phyloP scores from a whole-genome alignment of 1,140 invertebrate genomes.

The Mamestra configurata region DNA sequence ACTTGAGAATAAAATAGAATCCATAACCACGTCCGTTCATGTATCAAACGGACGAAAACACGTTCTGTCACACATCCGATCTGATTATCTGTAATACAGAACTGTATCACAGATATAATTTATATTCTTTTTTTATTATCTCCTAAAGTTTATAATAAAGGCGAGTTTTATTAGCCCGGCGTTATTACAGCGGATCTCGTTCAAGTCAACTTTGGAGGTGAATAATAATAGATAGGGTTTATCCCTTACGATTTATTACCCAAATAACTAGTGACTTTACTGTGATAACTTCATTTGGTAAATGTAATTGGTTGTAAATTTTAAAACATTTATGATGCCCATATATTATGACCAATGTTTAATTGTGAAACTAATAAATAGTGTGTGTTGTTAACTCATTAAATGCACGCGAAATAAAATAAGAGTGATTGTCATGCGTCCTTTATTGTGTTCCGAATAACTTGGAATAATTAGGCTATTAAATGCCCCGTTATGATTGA shows the following conservation, averaged over 20 bases:
- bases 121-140: constrained; percentile 25
- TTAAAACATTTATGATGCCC: constrained; percentile 48
- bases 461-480: constrained; percentile 16
- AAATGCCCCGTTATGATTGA: neutral
- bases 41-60: neutral
- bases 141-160: neutral
- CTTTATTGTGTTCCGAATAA: constrained; percentile 8
- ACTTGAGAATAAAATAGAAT: neutral
- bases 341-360: constrained; percentile 47
- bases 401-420: constrained; percentile 13
- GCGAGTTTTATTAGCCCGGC: constrained; percentile 9
- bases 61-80: neutral
- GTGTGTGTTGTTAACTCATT: constrained; percentile 34
- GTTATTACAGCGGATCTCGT: constrained; percentile 11
- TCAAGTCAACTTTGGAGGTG: constrained; percentile 33
- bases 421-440: constrained; percentile 9
- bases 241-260: constrained; percentile 36
- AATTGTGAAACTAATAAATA: constrained; percentile 44
- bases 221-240: constrained; percentile 40
- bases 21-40: neutral
- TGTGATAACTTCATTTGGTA: constrained; percentile 50
- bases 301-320: constrained; percentile 49
- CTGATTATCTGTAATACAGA: too few species aligned
- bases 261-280: constrained; percentile 40
- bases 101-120: neutral